phyloP scores from a whole-genome alignment of 2,888 invertebrate genomes.

The Lacanobia wlatinum region DNA sequence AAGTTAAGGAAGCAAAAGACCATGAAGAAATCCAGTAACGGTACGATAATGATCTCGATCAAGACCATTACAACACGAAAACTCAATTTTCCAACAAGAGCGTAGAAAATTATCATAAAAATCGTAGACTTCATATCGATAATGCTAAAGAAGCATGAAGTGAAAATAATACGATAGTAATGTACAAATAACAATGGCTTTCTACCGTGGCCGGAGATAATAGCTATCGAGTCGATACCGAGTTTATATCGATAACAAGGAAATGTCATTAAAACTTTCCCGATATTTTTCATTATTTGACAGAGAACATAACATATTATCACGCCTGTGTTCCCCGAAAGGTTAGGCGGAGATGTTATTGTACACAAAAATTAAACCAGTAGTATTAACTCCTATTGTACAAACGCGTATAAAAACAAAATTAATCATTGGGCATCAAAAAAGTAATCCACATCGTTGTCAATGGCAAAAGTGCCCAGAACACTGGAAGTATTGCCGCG shows the following conservation, averaged over 20 bases:
- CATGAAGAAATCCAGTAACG: not conserved
- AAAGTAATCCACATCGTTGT: too few relatives aligned
- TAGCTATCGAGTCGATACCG: slow-evolving; percentile 36
- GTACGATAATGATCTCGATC: too few relatives aligned
- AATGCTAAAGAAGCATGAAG: slow-evolving; percentile 25
- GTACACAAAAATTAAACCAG: too few relatives aligned
- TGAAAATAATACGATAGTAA: slow-evolving; percentile 49
- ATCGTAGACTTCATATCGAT: slow-evolving; percentile 16
- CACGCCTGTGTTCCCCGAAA: not conserved
- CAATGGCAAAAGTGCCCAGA: too few relatives aligned
- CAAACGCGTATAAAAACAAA: too few relatives aligned
- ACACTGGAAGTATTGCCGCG: too few relatives aligned
- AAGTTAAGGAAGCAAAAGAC: too few relatives aligned
- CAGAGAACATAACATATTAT: not conserved
- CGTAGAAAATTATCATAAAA: not conserved
- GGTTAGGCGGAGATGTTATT: too few relatives aligned
- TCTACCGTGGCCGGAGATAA: slow-evolving; percentile 52
- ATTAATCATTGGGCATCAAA: too few relatives aligned
- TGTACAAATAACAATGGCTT: slow-evolving; percentile 48
- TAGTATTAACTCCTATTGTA: too few relatives aligned
- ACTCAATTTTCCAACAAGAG: not conserved
- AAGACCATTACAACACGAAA: not conserved
- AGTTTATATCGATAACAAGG: slow-evolving; percentile 32
- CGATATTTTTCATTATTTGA: slow-evolving; percentile 10
- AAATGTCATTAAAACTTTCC: slow-evolving; percentile 26